These are phyloP conservation scores for Nyctalus aviator DNA, from an alignment of 2,797 vertebrate species.

Conservation along the genomic window DNA sequence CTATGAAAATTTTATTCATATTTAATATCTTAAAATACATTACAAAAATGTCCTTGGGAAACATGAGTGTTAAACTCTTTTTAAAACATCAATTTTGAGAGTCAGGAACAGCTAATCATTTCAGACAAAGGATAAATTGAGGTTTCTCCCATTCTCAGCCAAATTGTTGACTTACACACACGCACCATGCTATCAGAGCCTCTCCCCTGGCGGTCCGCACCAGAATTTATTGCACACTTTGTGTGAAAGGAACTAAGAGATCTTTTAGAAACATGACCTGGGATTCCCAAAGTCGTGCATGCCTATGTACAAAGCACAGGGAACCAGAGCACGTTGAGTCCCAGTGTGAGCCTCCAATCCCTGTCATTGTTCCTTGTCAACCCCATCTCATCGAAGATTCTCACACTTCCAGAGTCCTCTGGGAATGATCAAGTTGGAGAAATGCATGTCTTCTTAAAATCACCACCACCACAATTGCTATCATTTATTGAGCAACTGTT, in stretches of 20 bases:
- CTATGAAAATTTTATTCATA: slow-evolving; percentile 32
- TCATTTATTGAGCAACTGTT: not conserved
- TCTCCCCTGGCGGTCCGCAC: not conserved
- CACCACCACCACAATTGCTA: not conserved
- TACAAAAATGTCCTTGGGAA: slow-evolving; percentile 54
- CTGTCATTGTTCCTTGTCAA: not conserved
- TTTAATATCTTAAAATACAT: slow-evolving; percentile 7
- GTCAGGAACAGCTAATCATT: slow-evolving; percentile 9
- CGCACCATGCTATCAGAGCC: not conserved
- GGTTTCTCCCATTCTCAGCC: slow-evolving; percentile 30
- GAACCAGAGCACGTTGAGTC: not conserved
- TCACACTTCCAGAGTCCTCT: not conserved
- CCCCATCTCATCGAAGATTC: not conserved
- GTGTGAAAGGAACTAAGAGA: slow-evolving; percentile 55
- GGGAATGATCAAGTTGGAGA: not conserved
- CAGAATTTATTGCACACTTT: slow-evolving; percentile 46
- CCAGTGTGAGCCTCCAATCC: not conserved
- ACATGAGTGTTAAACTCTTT: not conserved
- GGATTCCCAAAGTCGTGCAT: not conserved
- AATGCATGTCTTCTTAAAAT: not conserved
- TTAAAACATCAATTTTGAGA: slow-evolving; percentile 49
- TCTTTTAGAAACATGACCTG: slow-evolving; percentile 52
- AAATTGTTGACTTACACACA: slow-evolving; percentile 13
- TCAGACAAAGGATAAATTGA: not conserved
- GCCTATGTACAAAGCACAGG: slow-evolving; percentile 35